These are phyloP conservation scores for Harpagifer antarcticus DNA, from an alignment of 2,797 vertebrate genomes.

Conservation along the genomic window DNA sequence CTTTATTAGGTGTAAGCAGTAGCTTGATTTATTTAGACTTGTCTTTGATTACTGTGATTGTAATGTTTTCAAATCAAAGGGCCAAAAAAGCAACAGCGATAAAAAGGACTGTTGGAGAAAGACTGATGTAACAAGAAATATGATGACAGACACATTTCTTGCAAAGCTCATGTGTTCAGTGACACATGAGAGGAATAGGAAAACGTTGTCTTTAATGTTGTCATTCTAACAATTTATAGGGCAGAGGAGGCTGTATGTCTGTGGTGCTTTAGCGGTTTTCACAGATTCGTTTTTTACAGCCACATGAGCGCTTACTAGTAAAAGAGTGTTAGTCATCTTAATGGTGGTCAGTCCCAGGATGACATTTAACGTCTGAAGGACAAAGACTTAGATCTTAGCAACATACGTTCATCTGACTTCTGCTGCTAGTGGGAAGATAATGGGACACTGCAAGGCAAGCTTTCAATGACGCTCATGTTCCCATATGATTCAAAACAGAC, in stretches of 20 bases:
- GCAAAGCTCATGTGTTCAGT: constrained; percentile 2
- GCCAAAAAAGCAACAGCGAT: constrained; percentile 31
- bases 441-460: constrained; percentile 3
- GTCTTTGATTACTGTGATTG: constrained; percentile 22
- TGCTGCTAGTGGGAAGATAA: constrained; percentile 37
- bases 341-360: constrained; percentile 16
- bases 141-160: constrained; percentile 2
- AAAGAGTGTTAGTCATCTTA: constrained; percentile 26
- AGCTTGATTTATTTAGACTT: constrained; percentile 40
- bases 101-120: background rate
- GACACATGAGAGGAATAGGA: constrained; percentile 9
- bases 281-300: constrained; percentile 38
- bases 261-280: constrained; percentile 29
- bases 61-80: constrained; percentile 23
- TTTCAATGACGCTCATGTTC: constrained; percentile 60
- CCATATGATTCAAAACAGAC: constrained; percentile 74
- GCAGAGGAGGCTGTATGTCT: constrained; percentile 23
- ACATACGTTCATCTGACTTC: constrained; percentile 18
- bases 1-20: constrained; percentile 31
- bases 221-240: constrained; percentile 23
- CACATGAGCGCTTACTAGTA: constrained; percentile 13
- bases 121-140: background rate
- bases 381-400: constrained; percentile 6
- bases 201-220: constrained; percentile 23
- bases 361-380: constrained; percentile 9